Percentiles rank a stretch among this genome's conserved stretches.
These are phyloP conservation scores for Clarias gariepinus DNA, from an alignment of 2,113 vertebrate species.

Conservation along the genomic window DNA sequence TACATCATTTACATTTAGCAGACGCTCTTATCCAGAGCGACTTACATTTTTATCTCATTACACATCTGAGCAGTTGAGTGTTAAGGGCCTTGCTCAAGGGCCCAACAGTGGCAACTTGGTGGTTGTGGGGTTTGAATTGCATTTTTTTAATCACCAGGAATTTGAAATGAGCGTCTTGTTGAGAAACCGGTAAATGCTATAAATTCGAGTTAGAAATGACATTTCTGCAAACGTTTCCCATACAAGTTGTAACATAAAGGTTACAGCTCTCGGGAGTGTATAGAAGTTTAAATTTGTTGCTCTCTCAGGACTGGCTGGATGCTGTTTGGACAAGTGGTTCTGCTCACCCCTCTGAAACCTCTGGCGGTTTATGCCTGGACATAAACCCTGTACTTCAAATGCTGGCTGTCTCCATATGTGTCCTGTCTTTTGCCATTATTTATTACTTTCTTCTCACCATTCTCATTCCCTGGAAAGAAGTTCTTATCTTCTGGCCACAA, in stretches of 20 bases:
- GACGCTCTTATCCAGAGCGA: too few species aligned
- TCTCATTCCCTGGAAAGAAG: not conserved
- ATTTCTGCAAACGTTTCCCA: slow-evolving; percentile 41
- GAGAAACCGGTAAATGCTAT: not conserved
- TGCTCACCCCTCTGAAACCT: slow-evolving; percentile 5
- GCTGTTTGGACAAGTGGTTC: slow-evolving; percentile 33
- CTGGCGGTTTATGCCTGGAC: slow-evolving; percentile 9
- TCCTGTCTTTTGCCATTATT: not conserved
- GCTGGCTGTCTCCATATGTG: not conserved
- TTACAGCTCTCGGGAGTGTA: slow-evolving; percentile 46
- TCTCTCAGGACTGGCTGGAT: slow-evolving; percentile 12
- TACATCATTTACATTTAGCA: slow-evolving; percentile 1
- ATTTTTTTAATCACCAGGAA: not conserved
- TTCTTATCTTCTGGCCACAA: not conserved
- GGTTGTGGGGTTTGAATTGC: too few species aligned
- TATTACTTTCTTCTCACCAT: not conserved
- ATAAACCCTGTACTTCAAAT: slow-evolving; percentile 20
- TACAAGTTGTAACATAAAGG: slow-evolving; percentile 24
- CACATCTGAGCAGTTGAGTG: too few species aligned
- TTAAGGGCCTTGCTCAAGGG: too few species aligned
- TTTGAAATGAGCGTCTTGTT: not conserved
- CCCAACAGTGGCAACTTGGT: too few species aligned
- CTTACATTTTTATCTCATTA: slow-evolving; percentile 39
- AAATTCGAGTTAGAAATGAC: not conserved
- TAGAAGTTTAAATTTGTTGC: slow-evolving; percentile 20